Conservation (phyloP, 2,113 vertebrate genomes). For the Natator depressus region DNA sequence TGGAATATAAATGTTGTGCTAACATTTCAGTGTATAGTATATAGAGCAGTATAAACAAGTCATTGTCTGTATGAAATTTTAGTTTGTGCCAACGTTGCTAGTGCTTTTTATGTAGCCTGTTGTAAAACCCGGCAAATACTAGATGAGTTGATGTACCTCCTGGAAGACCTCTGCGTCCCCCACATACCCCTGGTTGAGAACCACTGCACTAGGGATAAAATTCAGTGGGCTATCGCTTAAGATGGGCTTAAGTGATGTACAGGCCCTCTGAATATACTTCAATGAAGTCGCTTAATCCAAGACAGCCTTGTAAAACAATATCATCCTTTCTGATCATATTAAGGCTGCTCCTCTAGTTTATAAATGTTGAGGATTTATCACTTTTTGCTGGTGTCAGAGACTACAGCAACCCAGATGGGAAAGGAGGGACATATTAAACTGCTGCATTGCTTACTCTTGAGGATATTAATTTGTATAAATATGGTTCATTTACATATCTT, state of each 20-base stretch:
- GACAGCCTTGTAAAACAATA: constrained; percentile 41
- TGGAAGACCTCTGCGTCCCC: too few species aligned
- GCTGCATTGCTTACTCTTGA: constrained; percentile 63
- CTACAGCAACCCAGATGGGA: constrained; percentile 27
- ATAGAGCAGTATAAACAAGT: too few species aligned
- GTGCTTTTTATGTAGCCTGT: too few species aligned
- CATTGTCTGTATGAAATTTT: too few species aligned
- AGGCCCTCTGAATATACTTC: background rate
- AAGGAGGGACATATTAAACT: constrained; percentile 42
- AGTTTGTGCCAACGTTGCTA: too few species aligned
- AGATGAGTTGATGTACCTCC: too few species aligned
- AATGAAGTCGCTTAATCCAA: background rate
- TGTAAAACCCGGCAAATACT: too few species aligned
- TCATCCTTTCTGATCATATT: constrained; percentile 31
- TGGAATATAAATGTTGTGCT: too few species aligned
- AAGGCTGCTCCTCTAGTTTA: background rate
- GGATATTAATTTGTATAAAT: constrained; percentile 73
- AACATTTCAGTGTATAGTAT: too few species aligned
- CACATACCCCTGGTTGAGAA: too few species aligned
- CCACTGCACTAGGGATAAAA: background rate
- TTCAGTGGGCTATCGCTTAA: background rate
- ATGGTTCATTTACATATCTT: constrained; percentile 76
- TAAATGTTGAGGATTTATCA: constrained; percentile 56
- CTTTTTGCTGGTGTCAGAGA: constrained; percentile 39
- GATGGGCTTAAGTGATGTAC: background rate